Evolutionary conservation across 1,140 invertebrate species (phyloP).

Genomic region (Drosophila melanica): DNA sequence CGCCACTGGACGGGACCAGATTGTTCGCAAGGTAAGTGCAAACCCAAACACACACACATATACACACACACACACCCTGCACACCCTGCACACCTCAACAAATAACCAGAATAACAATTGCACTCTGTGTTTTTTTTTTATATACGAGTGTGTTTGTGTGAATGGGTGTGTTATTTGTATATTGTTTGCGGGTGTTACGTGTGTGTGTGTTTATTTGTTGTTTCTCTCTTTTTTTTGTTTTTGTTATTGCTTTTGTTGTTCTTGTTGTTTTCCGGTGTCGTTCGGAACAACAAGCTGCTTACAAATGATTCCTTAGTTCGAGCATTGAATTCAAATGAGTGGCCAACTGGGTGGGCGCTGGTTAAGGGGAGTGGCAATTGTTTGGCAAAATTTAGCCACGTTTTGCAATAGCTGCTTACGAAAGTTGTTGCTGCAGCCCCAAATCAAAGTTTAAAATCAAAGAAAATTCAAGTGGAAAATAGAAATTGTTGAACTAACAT

Average conservation of each 20-base stretch:
- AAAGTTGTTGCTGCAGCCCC: no score
- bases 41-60: no score
- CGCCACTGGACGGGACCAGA: slow-evolving; percentile 95
- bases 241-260: slow-evolving; percentile 8
- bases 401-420: no score
- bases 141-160: slow-evolving; percentile 9
- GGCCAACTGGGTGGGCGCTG: no score
- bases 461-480: not conserved
- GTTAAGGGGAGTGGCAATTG: no score
- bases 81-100: slow-evolving; percentile 19
- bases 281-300: slow-evolving; percentile 47
- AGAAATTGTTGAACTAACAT: not conserved
- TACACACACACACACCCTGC: not conserved
- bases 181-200: slow-evolving; percentile 55
- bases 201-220: slow-evolving; percentile 19
- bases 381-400: not conserved
- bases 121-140: slow-evolving; percentile 16
- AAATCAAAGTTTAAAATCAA: no score
- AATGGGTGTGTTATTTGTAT: slow-evolving; percentile 34
- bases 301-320: slow-evolving; percentile 47
- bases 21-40: slow-evolving; percentile 92
- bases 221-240: not conserved
- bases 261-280: slow-evolving; percentile 41
- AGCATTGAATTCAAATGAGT: slow-evolving; percentile 53
- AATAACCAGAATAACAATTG: slow-evolving; percentile 39